Conservation (phyloP, 2,797 vertebrate genomes). For the Etheostoma perlongum region DNA sequence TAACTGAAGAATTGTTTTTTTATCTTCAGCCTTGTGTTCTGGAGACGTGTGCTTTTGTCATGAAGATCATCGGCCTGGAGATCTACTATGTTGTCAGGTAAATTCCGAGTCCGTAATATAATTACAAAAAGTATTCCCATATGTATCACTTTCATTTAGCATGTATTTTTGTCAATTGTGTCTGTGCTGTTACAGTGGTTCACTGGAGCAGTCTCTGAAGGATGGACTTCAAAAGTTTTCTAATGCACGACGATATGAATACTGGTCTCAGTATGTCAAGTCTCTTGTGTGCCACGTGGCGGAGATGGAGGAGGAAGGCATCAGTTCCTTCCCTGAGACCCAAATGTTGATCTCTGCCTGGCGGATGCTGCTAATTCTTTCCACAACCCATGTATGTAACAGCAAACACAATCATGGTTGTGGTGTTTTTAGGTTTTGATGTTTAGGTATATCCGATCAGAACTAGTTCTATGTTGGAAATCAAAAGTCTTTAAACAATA, state of each 20-base stretch:
- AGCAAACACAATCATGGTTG: not conserved
- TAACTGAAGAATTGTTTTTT: slow-evolving; percentile 2
- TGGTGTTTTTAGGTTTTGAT: not conserved
- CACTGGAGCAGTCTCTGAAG: slow-evolving; percentile 94
- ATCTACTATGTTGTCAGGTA: slow-evolving; percentile 98
- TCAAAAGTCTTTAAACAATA: too few species aligned
- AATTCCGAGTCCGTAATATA: slow-evolving; percentile 26
- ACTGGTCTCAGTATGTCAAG: slow-evolving; percentile 96
- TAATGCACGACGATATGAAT: slow-evolving; percentile 91
- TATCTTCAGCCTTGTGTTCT: slow-evolving; percentile 91
- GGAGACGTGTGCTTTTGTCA: slow-evolving; percentile 97
- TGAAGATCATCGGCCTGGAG: slow-evolving; percentile 98
- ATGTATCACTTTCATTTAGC: not conserved
- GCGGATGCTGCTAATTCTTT: slow-evolving; percentile 95
- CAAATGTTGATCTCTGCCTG: slow-evolving; percentile 97
- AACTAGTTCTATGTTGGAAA: too few species aligned
- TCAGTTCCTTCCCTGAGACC: slow-evolving; percentile 87
- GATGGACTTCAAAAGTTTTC: slow-evolving; percentile 92
- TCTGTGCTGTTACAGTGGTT: slow-evolving; percentile 83
- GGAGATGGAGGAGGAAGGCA: slow-evolving; percentile 88
- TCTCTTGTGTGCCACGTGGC: slow-evolving; percentile 90
- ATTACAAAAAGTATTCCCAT: not conserved
- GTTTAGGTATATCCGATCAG: too few species aligned
- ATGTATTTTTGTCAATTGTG: not conserved
- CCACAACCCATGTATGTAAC: slow-evolving; percentile 84